These are phyloP conservation scores for Tiliacea aurago DNA, from an alignment of 2,888 invertebrate genomes.

Conservation along the genomic window DNA sequence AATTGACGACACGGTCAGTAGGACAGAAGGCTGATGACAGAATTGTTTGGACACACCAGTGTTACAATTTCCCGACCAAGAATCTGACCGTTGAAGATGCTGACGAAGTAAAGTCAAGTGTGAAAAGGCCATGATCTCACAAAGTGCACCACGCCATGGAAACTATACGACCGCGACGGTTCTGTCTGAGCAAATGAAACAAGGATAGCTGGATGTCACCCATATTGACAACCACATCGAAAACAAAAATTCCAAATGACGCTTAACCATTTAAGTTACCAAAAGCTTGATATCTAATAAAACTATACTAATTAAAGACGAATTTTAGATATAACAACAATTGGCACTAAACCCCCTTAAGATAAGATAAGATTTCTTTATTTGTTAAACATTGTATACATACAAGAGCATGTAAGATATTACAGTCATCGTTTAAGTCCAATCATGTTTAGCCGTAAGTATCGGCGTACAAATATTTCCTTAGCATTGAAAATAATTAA, in stretches of 20 bases:
- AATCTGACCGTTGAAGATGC: background rate
- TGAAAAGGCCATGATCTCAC: background rate
- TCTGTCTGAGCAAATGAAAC: background rate
- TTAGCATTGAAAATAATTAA: too few relatives aligned
- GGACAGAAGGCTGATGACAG: background rate
- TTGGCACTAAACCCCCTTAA: slow-evolving; percentile 28
- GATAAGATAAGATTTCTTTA: too few relatives aligned
- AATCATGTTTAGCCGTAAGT: too few relatives aligned
- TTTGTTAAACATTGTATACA: too few relatives aligned
- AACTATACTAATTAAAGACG: background rate
- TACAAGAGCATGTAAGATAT: too few relatives aligned
- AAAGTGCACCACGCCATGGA: background rate
- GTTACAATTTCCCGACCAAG: too few relatives aligned
- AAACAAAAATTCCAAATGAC: background rate
- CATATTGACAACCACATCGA: background rate
- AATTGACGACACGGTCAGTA: background rate
- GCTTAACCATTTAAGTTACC: background rate
- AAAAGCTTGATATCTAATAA: background rate
- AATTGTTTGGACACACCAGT: background rate
- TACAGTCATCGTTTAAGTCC: too few relatives aligned
- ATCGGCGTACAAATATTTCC: too few relatives aligned
- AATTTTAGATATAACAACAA: slow-evolving; percentile 3
- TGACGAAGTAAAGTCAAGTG: background rate
- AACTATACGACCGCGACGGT: background rate
- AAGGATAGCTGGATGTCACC: background rate